phyloP scores from a whole-genome alignment of 2,113 vertebrate genomes.

The Glaucomys volans region DNA sequence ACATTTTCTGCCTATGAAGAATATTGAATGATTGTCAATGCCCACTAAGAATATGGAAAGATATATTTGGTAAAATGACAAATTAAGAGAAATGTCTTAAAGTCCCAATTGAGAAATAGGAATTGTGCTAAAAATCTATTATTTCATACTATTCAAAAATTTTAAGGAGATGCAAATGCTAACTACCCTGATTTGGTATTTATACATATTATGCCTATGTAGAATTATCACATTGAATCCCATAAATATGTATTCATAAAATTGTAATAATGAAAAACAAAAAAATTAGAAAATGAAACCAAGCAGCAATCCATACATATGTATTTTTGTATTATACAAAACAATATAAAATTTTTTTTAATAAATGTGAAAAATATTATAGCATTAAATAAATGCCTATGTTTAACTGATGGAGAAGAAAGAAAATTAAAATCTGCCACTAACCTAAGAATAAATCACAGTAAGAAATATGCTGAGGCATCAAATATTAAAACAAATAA shows the following conservation, averaged over 20 bases:
- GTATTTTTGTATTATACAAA: not conserved
- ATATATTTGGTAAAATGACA: not conserved
- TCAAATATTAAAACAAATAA: not conserved
- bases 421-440: not conserved
- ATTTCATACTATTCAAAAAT: not conserved
- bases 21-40: not conserved
- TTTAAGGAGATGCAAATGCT: not conserved
- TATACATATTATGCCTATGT: not conserved
- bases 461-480: not conserved
- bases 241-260: not conserved
- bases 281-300: not conserved
- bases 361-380: not conserved
- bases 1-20: not conserved
- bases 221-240: not conserved
- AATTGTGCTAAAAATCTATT: not conserved
- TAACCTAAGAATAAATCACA: not conserved
- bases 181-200: not conserved
- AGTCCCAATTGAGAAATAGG: not conserved
- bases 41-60: not conserved
- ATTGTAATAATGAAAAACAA: not conserved
- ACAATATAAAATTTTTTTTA: not conserved
- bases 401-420: not conserved
- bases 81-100: not conserved
- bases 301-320: not conserved
- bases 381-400: not conserved